A percentile compares a stretch with the other conserved stretches of the same genome.
phyloP scores from a whole-genome alignment of 37 sponge, comb jelly and placozoan species.

The Geodia barretti region DNA sequence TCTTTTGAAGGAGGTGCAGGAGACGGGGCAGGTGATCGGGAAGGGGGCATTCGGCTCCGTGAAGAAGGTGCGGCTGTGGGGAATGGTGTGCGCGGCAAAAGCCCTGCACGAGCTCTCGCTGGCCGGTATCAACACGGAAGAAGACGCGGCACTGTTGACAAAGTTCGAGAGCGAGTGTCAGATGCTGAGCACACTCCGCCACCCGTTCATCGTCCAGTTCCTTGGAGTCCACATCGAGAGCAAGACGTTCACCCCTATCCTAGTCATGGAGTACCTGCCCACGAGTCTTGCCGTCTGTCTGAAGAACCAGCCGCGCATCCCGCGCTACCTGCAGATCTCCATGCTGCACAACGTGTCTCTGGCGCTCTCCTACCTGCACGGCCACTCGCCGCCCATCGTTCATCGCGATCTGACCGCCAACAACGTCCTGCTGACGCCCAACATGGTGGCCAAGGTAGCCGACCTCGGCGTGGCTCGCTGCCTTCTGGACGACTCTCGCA shows the following conservation, averaged over 20 bases:
- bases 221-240: slow-evolving; percentile 29
- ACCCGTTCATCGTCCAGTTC: slow-evolving; percentile 65
- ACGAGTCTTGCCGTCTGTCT: slow-evolving; percentile 34
- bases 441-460: slow-evolving; percentile 61
- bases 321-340: slow-evolving; percentile 43
- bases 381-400: slow-evolving; percentile 50
- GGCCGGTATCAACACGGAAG: not conserved
- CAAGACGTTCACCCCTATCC: slow-evolving; percentile 17
- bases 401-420: slow-evolving; percentile 66
- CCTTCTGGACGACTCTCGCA: slow-evolving; percentile 20
- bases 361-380: slow-evolving; percentile 57
- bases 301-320: slow-evolving; percentile 26
- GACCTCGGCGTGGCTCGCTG: slow-evolving; percentile 56
- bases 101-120: slow-evolving; percentile 45
- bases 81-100: slow-evolving; percentile 47
- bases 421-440: slow-evolving; percentile 57
- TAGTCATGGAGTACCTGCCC: slow-evolving; percentile 64
- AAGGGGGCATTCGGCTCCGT: slow-evolving; percentile 48
- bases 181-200: slow-evolving; percentile 43
- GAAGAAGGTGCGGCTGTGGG: slow-evolving; percentile 36
- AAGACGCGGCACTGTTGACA: not conserved
- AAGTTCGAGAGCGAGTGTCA: slow-evolving; percentile 54
- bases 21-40: slow-evolving; percentile 38
- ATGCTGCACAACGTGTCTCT: slow-evolving; percentile 49
- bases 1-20: not conserved